These are phyloP conservation scores for Tetragnatha versicolor DNA, from an alignment of 1,140 invertebrate species.

Conservation along the genomic window DNA sequence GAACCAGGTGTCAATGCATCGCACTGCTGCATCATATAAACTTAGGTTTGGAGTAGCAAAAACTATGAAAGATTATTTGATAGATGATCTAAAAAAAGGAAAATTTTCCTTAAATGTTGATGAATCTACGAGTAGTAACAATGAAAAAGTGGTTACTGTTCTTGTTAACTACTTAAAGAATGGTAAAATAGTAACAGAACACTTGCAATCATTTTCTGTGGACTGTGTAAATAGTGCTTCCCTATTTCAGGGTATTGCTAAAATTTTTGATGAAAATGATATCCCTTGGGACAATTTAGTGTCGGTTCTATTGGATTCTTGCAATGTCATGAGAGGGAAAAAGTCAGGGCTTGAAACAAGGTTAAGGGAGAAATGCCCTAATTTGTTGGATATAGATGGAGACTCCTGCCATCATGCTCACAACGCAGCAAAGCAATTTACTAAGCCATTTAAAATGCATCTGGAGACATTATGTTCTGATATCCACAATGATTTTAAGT, in stretches of 20 bases:
- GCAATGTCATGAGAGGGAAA: not conserved
- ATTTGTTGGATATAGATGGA: constrained; percentile 60
- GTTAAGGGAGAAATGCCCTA: constrained; percentile 52
- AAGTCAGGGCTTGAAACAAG: constrained; percentile 29
- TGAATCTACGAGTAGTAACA: constrained; percentile 11
- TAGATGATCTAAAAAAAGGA: not conserved
- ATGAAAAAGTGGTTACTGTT: not conserved
- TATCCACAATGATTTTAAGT: constrained; percentile 59
- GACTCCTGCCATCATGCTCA: constrained; percentile 60
- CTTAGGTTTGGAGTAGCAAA: constrained; percentile 15
- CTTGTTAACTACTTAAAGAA: constrained; percentile 6
- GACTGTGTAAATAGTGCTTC: constrained; percentile 3
- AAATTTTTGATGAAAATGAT: constrained; percentile 4
- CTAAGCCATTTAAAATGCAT: constrained; percentile 56
- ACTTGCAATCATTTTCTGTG: constrained; percentile 8
- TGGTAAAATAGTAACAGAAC: constrained; percentile 9
- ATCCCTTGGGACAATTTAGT: constrained; percentile 56
- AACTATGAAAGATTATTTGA: constrained; percentile 4
- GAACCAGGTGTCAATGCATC: not conserved
- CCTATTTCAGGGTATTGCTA: not conserved
- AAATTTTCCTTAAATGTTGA: constrained; percentile 26
- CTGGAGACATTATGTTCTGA: constrained; percentile 56
- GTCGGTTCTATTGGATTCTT: constrained; percentile 59
- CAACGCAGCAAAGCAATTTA: constrained; percentile 58
- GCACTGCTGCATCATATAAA: constrained; percentile 18